phyloP scores from a whole-genome alignment of 2,888 invertebrate genomes.

The Orchestes rusci region DNA sequence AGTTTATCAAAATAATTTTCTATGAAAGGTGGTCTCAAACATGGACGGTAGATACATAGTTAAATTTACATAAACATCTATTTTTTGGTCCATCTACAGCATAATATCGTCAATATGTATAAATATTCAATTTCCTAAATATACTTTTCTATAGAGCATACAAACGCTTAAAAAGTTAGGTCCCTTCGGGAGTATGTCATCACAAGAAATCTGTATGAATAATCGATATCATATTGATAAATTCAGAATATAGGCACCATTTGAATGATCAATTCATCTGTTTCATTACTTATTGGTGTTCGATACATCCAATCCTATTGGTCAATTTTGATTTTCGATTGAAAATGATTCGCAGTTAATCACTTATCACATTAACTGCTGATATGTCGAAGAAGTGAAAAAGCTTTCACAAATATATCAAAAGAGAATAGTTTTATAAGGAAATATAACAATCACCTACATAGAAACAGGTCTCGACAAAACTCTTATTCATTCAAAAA shows the following conservation, averaged over 20 bases:
- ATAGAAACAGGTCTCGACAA: too few species aligned
- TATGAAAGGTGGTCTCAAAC: conserved; percentile 18
- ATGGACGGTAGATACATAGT: conserved; percentile 18
- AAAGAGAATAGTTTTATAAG: too few species aligned
- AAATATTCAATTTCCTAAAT: conserved; percentile 8
- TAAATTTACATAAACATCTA: conserved; percentile 9
- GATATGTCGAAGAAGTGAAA: too few species aligned
- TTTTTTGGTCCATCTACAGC: conserved; percentile 20
- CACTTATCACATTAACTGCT: too few species aligned
- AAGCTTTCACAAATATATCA: too few species aligned
- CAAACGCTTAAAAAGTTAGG: conserved; percentile 15
- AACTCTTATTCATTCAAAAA: too few species aligned
- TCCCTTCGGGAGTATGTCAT: conserved; percentile 14
- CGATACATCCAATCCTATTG: too few species aligned
- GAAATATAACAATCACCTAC: too few species aligned
- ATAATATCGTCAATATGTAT: conserved; percentile 7
- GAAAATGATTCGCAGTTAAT: too few species aligned
- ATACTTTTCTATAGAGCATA: conserved; percentile 8
- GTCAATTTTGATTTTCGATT: too few species aligned
- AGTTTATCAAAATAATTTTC: neutral
- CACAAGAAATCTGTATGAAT: conserved; percentile 9
- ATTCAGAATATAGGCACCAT: conserved; percentile 4
- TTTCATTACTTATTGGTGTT: too few species aligned
- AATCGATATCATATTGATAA: neutral
- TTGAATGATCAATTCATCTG: too few species aligned